A percentile compares a stretch with the other conserved stretches of the same genome.
Evolutionary conservation across 2,888 invertebrate species (phyloP).

Genomic region (Cataglyphis rosenhaueri): DNA sequence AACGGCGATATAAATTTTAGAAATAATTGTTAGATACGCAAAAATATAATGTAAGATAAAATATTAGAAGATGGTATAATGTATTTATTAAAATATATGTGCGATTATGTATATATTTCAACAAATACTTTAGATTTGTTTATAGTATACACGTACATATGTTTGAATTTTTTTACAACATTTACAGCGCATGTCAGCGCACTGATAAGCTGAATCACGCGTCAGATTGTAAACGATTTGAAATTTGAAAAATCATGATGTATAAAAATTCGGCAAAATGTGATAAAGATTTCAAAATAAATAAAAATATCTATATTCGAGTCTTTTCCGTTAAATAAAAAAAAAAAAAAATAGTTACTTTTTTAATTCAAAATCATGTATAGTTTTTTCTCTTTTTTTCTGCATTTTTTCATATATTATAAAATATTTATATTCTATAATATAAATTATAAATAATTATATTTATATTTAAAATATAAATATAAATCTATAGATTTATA

Average conservation of each 20-base stretch:
- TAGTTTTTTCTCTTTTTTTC: neutral
- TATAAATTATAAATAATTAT: too few relatives aligned
- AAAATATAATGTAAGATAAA: too few relatives aligned
- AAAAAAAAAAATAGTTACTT: neutral
- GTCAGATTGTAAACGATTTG: neutral
- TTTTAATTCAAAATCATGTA: neutral
- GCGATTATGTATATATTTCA: neutral
- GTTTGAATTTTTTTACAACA: neutral
- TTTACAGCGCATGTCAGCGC: slow-evolving; percentile 15
- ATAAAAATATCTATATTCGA: neutral
- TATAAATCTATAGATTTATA: too few relatives aligned
- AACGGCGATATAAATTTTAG: neutral
- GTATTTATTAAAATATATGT: neutral
- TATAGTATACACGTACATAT: neutral
- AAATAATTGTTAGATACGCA: neutral
- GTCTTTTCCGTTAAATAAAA: neutral
- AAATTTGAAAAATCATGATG: slow-evolving; percentile 12
- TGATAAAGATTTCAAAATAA: neutral
- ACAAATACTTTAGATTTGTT: neutral
- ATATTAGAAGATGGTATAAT: too few relatives aligned
- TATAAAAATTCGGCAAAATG: neutral
- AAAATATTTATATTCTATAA: too few relatives aligned
- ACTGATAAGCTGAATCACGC: neutral
- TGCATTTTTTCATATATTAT: too few relatives aligned
- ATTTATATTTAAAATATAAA: too few relatives aligned